Conservation (phyloP, 2,113 vertebrate genomes). For the Campylorhamphus procurvoides region DNA sequence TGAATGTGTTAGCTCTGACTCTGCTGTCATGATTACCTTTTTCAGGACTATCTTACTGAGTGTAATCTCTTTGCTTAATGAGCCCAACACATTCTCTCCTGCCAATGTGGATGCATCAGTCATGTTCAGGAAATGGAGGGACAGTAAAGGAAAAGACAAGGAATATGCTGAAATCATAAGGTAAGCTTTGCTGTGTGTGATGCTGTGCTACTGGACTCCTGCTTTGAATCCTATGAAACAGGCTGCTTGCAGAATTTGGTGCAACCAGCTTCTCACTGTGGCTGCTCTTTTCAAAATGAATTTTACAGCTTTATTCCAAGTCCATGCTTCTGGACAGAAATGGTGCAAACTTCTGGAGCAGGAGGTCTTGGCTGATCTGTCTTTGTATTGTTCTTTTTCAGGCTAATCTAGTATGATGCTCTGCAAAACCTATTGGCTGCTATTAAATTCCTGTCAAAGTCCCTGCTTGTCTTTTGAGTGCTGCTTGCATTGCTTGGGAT, state of each 20-base stretch:
- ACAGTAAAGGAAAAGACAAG: conserved; percentile 98
- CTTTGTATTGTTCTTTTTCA: background rate
- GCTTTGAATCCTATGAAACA: background rate
- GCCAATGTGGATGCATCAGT: conserved; percentile 96
- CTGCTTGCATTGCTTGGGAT: background rate
- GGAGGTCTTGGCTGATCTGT: background rate
- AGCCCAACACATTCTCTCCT: conserved; percentile 98
- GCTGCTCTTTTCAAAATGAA: background rate
- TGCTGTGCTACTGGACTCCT: background rate
- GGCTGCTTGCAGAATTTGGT: background rate
- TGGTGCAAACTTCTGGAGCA: background rate
- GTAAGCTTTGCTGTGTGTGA: conserved; percentile 62
- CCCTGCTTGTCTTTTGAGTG: background rate
- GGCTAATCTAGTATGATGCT: background rate
- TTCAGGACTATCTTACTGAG: conserved; percentile 91
- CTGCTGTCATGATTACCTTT: background rate
- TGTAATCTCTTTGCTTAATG: conserved; percentile 96
- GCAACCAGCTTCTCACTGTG: background rate
- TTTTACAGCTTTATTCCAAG: background rate
- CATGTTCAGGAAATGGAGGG: conserved; percentile 98
- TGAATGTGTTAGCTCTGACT: background rate
- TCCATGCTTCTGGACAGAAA: background rate
- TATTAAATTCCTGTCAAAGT: background rate
- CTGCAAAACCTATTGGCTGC: background rate
- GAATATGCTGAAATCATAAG: conserved; percentile 97